Conservation (phyloP, 2,888 invertebrate species). For the Sarcophaga rosellei region DNA sequence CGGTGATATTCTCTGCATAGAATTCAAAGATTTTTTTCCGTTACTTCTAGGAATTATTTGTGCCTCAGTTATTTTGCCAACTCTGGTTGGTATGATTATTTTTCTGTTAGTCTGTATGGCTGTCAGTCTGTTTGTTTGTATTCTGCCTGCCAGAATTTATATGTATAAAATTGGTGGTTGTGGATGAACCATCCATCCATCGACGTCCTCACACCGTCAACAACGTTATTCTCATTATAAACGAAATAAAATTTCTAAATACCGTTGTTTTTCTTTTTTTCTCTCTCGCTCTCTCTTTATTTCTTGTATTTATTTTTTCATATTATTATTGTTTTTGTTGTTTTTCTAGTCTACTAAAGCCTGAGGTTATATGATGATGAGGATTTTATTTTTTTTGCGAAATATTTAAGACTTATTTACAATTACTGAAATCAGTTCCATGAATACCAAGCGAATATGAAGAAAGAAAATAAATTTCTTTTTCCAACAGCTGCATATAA, state of each 20-base stretch:
- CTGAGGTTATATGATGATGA: background rate
- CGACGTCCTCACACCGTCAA: background rate
- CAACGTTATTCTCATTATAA: too few species aligned
- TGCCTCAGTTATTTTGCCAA: constrained; percentile 35
- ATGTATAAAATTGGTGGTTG: too few species aligned
- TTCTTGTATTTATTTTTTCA: background rate
- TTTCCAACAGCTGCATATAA: too few species aligned
- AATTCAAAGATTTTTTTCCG: constrained; percentile 51
- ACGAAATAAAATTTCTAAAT: too few species aligned
- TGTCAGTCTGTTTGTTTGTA: background rate
- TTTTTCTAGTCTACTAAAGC: background rate
- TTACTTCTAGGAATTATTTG: constrained; percentile 54
- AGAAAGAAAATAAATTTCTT: background rate
- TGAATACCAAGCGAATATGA: background rate
- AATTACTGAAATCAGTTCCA: background rate
- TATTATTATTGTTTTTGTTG: background rate
- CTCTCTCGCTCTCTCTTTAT: background rate
- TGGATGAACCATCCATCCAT: too few species aligned
- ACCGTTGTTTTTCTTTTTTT: background rate
- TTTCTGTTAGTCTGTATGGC: background rate
- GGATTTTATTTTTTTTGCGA: background rate
- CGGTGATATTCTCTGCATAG: constrained; percentile 28
- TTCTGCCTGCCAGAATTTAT: too few species aligned
- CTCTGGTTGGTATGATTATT: background rate
- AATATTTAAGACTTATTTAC: background rate